Evolutionary conservation across 2,113 vertebrate genomes (phyloP).

Genomic region (Paradoxurus hermaphroditus): DNA sequence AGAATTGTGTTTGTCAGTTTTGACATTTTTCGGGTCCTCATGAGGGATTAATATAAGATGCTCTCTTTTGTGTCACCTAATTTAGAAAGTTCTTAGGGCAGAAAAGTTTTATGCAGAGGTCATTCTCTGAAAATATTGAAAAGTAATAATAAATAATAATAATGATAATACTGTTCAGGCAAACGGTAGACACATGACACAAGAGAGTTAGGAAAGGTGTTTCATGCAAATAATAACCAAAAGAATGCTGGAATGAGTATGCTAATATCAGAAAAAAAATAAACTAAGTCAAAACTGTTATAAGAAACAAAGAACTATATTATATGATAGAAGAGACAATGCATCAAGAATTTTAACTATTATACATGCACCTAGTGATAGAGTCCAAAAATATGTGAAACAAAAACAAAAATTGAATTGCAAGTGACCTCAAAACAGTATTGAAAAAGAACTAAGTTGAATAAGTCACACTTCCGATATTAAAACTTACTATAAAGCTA

Average conservation of each 20-base stretch:
- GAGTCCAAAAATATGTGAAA: not conserved
- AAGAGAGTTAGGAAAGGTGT: not conserved
- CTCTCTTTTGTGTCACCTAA: not conserved
- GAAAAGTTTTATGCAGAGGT: not conserved
- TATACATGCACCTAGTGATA: not conserved
- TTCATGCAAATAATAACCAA: not conserved
- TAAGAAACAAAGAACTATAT: not conserved
- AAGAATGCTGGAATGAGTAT: not conserved
- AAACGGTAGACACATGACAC: not conserved
- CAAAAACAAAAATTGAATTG: not conserved
- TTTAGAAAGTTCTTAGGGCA: not conserved
- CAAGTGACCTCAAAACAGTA: not conserved
- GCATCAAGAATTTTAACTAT: not conserved
- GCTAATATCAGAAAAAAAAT: not conserved
- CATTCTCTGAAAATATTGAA: not conserved
- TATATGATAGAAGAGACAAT: not conserved
- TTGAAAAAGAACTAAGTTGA: not conserved
- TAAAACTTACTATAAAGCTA: not conserved
- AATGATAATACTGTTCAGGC: not conserved
- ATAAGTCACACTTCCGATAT: not conserved
- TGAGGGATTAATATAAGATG: no score
- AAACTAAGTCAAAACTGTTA: not conserved
- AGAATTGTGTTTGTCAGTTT: no score
- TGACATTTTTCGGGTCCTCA: no score
- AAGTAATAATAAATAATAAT: not conserved